Base-by-base conservation (phyloP, 30 jellyfish, hydroid and myxozoan genomes). In the Hydractinia symbiolongicarpus region DNA sequence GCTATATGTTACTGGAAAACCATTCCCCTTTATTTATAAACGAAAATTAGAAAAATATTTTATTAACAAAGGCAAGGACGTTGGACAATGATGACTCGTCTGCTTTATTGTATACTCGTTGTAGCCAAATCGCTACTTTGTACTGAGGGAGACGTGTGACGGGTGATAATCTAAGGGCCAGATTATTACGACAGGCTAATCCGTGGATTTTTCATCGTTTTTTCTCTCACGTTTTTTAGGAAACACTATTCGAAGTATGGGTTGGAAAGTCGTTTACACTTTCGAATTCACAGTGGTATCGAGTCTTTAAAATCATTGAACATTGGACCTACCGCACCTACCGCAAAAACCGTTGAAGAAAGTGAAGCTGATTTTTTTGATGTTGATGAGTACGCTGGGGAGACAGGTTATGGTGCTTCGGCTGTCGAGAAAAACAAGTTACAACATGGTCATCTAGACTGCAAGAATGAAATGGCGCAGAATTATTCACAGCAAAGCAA, bases 191-290 rank as follows among this genome's bases (percentile, higher is more conserved):
- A 30, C 44, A 30, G 44, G 44, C 44, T 30, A 30, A 30, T 30
- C 44, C 44, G 44, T 30, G 44, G 44, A 30, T 30, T 30, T 30
- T 30, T 30, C 44, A 30, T 2, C 44, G 44, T 30, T 30, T 30
- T 30, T 30, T 30, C 44, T 30, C 44, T 30, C 44, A 30, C 44
- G 50, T 0, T 70, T 85, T 57, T 20, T 61, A 91, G 98, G 82
- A 86, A 91, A 66, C 81, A 77, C 17, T 91, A 77, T 77, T 44
- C 92, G 30, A 86, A 86, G 51, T 86, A 91, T 81, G 86, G 95
- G 66, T 75, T 91, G 66, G 96, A 86, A 64, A 91, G 96, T 56
- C 88, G 98, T 8, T 83, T 91, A 5, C 98, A 91, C 75, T 91
- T 91, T 55, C 91, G 96, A 5, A 84, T 91, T 19, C 98, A 91